Evolutionary conservation across 1,140 invertebrate species (phyloP), one percentile per base, ranked within the genome.

Genomic region (Zeugodacus cucurbitae): DNA sequence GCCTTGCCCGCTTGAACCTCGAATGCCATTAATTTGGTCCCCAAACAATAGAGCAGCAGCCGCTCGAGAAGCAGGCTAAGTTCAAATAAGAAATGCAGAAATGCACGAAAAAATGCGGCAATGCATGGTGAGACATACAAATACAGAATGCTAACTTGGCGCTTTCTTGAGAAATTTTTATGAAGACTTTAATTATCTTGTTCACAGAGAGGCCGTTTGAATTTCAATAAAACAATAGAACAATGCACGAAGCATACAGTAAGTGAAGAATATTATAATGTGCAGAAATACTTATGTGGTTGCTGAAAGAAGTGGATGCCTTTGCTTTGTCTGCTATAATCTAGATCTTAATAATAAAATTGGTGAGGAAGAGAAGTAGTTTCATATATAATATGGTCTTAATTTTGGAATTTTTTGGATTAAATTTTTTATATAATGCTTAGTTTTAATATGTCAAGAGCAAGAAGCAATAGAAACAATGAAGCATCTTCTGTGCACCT

Each of bases 21-120:
- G 41, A 48, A 41, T 48, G 74, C 74, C 74, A 82, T 82, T 82
- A 82, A 82, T 82, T 82, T 82, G 74, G 41, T 82, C 74, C 74
- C 74, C 74, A 82, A 82, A 82, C 74, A 82, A 82, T 82, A 82
- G 44, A 41, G 74, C 37, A 17, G 67, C n/a, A 48, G 70, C 70
- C 10, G 37, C 70, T 74, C 17, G 17, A 41, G 5, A 74, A 74
- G 34, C 20, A 48, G 74, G 74, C 74, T 82, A 82, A 82, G 74
- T 82, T 82, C 74, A 82, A 48, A 74, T 41, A 82, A 82, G 34
- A 82, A 74, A 74, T 41, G 17, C 32, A 48, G 41, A 54, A 82
- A 82, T 48, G 20, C 22, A 26, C n/a, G 7, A 59, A 26, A 62
- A 62, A 62, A 5, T 82, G n/a, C 34, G 41, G 5, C 37, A 82